phyloP scores from a whole-genome alignment of 2,797 vertebrate genomes.

The Lates japonicus region DNA sequence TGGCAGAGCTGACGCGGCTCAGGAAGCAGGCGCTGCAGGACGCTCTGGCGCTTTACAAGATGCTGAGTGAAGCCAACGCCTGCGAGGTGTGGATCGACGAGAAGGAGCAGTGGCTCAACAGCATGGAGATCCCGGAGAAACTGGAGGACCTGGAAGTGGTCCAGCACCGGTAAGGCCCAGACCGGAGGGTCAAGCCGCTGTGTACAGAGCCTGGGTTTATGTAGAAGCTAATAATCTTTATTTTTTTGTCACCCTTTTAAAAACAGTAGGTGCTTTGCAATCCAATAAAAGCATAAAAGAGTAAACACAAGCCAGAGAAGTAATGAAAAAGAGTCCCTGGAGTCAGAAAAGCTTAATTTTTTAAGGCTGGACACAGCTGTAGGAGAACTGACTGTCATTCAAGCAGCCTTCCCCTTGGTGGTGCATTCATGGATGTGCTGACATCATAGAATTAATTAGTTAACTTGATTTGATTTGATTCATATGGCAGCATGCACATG shows the following conservation, averaged over 20 bases:
- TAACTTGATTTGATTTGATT: too few species aligned
- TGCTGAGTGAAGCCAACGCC: conserved; percentile 95
- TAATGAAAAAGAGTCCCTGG: too few species aligned
- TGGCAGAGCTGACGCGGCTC: conserved; percentile 92
- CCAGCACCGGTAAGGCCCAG: conserved; percentile 89
- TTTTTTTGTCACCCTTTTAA: background rate
- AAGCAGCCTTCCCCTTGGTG: too few species aligned
- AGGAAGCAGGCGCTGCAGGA: conserved; percentile 97
- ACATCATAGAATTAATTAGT: too few species aligned
- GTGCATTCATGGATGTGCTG: too few species aligned
- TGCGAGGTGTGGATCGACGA: conserved; percentile 97
- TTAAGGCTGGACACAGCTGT: too few species aligned
- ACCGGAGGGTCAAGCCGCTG: background rate
- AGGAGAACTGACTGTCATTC: too few species aligned
- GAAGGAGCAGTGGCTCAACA: conserved; percentile 98
- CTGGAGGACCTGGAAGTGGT: conserved; percentile 96
- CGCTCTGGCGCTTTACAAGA: conserved; percentile 95
- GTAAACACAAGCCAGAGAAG: too few species aligned
- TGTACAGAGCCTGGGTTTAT: background rate
- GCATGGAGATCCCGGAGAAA: conserved; percentile 94
- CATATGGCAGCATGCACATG: too few species aligned
- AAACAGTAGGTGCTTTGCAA: too few species aligned
- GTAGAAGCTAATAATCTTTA: background rate
- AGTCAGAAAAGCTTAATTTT: too few species aligned
- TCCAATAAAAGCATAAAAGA: too few species aligned